Evolutionary conservation across 2,888 invertebrate genomes (phyloP).

Genomic region (Holacanthella duospinosa): DNA sequence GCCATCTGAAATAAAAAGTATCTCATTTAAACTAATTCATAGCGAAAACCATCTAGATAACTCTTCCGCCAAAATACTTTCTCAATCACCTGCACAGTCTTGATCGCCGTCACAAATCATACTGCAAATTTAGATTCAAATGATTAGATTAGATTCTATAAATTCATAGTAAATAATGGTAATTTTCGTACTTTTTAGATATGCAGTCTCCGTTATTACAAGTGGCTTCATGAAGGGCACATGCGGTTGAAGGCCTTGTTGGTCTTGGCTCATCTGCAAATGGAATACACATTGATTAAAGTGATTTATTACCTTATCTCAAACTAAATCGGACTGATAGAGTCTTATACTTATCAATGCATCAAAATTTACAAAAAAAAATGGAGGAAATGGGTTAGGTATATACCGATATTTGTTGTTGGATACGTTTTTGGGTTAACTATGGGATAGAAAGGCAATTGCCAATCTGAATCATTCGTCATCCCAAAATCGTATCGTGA

Average conservation of each 20-base stretch:
- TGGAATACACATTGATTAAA: neutral
- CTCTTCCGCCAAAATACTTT: too few species aligned
- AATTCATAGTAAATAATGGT: conserved; percentile 49
- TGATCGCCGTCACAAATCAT: conserved; percentile 42
- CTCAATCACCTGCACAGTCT: conserved; percentile 9
- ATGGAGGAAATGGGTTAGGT: neutral
- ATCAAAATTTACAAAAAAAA: neutral
- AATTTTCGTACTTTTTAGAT: conserved; percentile 46
- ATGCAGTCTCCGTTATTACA: conserved; percentile 88
- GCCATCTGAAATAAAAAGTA: conserved; percentile 50
- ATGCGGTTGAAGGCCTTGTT: conserved; percentile 49
- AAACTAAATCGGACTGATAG: neutral
- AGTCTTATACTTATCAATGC: neutral
- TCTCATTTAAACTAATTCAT: too few species aligned
- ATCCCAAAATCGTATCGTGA: conserved; percentile 36
- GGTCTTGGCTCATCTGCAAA: conserved; percentile 41
- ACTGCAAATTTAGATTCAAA: neutral
- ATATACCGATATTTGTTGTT: conserved; percentile 30
- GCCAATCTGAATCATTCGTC: conserved; percentile 28
- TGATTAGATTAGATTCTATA: neutral
- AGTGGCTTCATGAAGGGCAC: conserved; percentile 62
- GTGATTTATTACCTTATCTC: neutral
- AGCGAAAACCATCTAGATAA: too few species aligned
- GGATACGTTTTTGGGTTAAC: conserved; percentile 32
- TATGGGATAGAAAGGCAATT: conserved; percentile 28